Percentiles rank a stretch among this genome's conserved stretches.
phyloP scores from a whole-genome alignment of 2,888 invertebrate species.

The Chrysodeixis includens region DNA sequence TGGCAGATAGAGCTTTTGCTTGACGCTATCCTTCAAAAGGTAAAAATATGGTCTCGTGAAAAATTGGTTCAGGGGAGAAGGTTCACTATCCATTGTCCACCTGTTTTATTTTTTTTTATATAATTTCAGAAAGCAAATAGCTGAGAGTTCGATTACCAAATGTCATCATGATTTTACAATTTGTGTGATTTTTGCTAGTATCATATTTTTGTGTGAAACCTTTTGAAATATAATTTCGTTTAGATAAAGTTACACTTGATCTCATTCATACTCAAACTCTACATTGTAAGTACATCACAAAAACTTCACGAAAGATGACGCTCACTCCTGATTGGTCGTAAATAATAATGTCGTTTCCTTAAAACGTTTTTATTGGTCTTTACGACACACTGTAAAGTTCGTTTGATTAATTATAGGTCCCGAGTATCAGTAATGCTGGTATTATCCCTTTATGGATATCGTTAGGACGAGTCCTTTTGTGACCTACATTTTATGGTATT shows the following conservation, averaged over 20 bases:
- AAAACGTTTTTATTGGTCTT: conserved; percentile 56
- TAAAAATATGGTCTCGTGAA: no score
- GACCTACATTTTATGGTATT: not conserved
- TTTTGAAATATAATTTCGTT: no score
- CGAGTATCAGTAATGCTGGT: conserved; percentile 16
- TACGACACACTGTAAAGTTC: conserved; percentile 35
- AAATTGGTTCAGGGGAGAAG: no score
- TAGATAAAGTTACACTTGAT: not conserved
- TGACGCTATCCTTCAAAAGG: no score
- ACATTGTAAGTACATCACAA: conserved; percentile 20
- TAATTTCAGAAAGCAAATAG: no score
- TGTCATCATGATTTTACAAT: no score
- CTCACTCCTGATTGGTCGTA: conserved; percentile 48
- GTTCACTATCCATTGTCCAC: no score
- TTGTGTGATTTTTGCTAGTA: no score
- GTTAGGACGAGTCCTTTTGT: not conserved
- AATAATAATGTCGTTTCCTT: conserved; percentile 52
- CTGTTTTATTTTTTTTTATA: no score
- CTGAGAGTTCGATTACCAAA: no score
- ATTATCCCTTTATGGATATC: not conserved
- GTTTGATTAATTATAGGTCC: conserved; percentile 43
- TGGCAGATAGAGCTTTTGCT: no score
- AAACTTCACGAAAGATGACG: conserved; percentile 36
- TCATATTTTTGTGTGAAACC: no score
- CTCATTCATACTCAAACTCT: not conserved